phyloP scores from a whole-genome alignment of 2,113 vertebrate species.

The Gasterosteus nipponicus region DNA sequence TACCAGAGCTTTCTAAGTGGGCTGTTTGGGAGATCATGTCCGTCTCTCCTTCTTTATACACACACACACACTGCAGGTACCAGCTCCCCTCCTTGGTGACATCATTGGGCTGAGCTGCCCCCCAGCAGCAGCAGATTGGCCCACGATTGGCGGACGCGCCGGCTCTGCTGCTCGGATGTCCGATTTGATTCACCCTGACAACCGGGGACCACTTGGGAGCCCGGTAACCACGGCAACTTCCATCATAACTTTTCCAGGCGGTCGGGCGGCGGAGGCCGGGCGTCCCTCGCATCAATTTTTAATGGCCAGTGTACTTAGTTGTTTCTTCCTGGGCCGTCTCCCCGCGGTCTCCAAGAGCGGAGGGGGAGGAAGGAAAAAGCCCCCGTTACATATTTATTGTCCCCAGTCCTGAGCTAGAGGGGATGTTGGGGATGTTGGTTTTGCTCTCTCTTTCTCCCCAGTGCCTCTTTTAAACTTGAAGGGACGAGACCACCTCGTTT shows the following conservation, averaged over 20 bases:
- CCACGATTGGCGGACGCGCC: constrained; percentile 43
- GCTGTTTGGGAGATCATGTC: constrained; percentile 43
- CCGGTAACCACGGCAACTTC: constrained; percentile 76
- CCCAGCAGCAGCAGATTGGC: constrained; percentile 7
- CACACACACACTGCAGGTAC: constrained; percentile 34
- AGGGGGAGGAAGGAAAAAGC: constrained; percentile 71
- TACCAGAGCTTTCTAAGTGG: constrained; percentile 25
- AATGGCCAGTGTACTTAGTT: constrained; percentile 77
- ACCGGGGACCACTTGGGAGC: constrained; percentile 75
- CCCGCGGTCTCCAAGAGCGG: constrained; percentile 58
- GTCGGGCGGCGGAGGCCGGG: constrained; percentile 59
- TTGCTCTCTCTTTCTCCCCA: constrained; percentile 37
- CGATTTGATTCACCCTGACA: constrained; percentile 79
- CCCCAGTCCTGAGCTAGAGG: constrained; percentile 70
- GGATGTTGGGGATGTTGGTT: constrained; percentile 64
- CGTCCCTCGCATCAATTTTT: constrained; percentile 78
- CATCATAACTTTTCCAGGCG: constrained; percentile 73
- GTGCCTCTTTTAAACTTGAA: constrained; percentile 44
- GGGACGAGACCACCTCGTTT: constrained; percentile 27
- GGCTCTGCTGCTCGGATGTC: constrained; percentile 53
- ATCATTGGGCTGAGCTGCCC: constrained; percentile 61
- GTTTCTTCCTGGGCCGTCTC: constrained; percentile 67
- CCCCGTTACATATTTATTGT: constrained; percentile 80
- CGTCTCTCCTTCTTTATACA: constrained; percentile 5
- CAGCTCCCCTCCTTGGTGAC: constrained; percentile 65